These are phyloP conservation scores for Pangasianodon gigas DNA, from an alignment of 2,113 vertebrate species.

Conservation along the genomic window DNA sequence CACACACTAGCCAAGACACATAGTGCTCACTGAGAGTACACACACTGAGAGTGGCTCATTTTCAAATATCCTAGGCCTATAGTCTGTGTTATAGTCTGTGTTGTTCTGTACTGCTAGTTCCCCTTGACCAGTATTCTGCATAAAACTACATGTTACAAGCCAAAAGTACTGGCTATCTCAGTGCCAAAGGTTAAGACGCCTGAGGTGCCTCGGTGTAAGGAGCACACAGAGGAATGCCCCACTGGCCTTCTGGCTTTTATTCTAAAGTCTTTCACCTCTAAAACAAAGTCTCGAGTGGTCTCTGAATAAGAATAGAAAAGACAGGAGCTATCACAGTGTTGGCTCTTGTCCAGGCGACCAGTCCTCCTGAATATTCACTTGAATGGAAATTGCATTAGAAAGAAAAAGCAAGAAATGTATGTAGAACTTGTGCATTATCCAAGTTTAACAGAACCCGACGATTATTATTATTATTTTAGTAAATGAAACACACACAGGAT, in stretches of 20 bases:
- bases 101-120: not conserved
- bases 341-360: not conserved
- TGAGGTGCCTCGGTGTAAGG: conserved; percentile 40
- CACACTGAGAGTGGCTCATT: not conserved
- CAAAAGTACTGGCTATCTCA: conserved; percentile 25
- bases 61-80: not conserved
- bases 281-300: conserved; percentile 4
- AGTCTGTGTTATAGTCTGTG: not conserved
- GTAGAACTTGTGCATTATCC: not conserved
- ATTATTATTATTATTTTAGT: not conserved
- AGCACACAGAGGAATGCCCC: conserved; percentile 61
- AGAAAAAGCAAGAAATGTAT: not conserved
- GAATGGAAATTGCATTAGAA: not conserved
- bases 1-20: not conserved
- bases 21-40: not conserved
- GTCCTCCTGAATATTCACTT: not conserved
- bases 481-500: not conserved
- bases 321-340: too few relatives aligned
- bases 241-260: conserved; percentile 55
- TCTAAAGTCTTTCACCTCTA: conserved; percentile 63
- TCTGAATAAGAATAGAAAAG: conserved; percentile 32
- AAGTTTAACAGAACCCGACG: not conserved
- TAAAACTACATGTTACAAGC: not conserved
- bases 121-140: not conserved
- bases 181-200: conserved; percentile 39